Base-by-base conservation (phyloP, 2,888 invertebrate species). In the Sipunculus nudus region DNA sequence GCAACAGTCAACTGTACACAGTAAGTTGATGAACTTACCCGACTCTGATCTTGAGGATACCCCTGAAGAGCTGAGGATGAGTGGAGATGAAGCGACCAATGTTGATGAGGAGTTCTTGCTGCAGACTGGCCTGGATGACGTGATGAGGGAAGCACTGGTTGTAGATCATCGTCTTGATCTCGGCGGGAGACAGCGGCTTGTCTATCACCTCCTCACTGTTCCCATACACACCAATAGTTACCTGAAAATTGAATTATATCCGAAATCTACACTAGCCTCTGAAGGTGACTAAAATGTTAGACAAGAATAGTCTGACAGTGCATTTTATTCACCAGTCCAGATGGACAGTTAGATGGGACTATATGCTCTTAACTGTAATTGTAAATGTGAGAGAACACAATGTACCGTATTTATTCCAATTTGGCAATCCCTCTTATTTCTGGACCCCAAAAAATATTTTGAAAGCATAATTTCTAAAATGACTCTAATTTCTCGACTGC, bases 101-200 rank as follows among this genome's bases (percentile, higher is more conserved):
- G 84, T 96, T 96, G 3, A 99, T 86, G 23, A 98, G 91, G 62
- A 96, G 89, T 83, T 96, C 96, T 86, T 96, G 92, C 80, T 96
- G 95, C 50, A 96, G 84, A 0, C 96, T 96, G 1, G 95, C 93
- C 68, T 94, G 94, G 61, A 95, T 92, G 26, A 94, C 89, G 84
- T 97, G 93, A 76, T 93, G 92, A 0, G 78, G 79, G 58, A 73
- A 70, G 63, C 82, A 93, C 62, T 76, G 79, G 52, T 75, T 76
- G 84, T 96, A 98, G 86, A 98, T 90, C 6, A 96, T 92, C 28
- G 91, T 89, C 77, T 94, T 92, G 55, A 99, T 94, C 86, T 97
- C 97, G 1, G 91, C 90, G 0, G 99, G 99, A 1, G 96, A 95
- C 89, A 97, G 91, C 0, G 99, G 99, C 78, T 96, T 96, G 84